Conservation (phyloP, 2,888 invertebrate genomes). For the Rhagophthalmus giganteus region DNA sequence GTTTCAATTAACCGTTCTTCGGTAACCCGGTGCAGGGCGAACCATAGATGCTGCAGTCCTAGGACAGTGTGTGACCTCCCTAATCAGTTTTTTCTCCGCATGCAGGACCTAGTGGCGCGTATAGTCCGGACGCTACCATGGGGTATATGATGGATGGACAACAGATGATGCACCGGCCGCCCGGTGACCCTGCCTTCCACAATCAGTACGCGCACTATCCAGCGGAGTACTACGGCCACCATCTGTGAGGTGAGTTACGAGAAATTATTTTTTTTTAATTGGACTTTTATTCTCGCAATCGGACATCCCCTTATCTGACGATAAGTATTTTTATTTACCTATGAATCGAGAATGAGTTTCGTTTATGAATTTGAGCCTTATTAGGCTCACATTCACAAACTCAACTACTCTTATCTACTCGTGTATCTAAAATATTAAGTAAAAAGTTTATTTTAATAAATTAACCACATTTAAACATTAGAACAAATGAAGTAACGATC, state of each 20-base stretch:
- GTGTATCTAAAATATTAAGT: too few relatives aligned
- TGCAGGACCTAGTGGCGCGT: slow-evolving; percentile 93
- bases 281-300: too few relatives aligned
- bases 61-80: slow-evolving; percentile 63
- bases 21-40: slow-evolving; percentile 26
- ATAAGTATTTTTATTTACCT: too few relatives aligned
- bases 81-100: slow-evolving; percentile 87
- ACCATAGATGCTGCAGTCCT: slow-evolving; percentile 38
- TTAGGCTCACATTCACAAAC: too few relatives aligned
- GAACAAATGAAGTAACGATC: too few relatives aligned
- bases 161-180: slow-evolving; percentile 96
- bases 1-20: slow-evolving; percentile 26
- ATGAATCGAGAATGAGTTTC: too few relatives aligned
- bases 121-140: slow-evolving; percentile 95
- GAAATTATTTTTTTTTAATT: background rate
- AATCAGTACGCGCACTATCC: slow-evolving; percentile 91
- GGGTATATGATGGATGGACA: slow-evolving; percentile 98
- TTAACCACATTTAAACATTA: too few relatives aligned
- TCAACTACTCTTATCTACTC: too few relatives aligned
- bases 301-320: too few relatives aligned
- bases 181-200: slow-evolving; percentile 90
- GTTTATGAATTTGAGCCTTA: too few relatives aligned
- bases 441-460: too few relatives aligned
- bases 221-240: slow-evolving; percentile 92
- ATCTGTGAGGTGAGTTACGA: slow-evolving; percentile 68